Evolutionary conservation across 2,888 invertebrate species (phyloP).

Genomic region (Lagria hirta): DNA sequence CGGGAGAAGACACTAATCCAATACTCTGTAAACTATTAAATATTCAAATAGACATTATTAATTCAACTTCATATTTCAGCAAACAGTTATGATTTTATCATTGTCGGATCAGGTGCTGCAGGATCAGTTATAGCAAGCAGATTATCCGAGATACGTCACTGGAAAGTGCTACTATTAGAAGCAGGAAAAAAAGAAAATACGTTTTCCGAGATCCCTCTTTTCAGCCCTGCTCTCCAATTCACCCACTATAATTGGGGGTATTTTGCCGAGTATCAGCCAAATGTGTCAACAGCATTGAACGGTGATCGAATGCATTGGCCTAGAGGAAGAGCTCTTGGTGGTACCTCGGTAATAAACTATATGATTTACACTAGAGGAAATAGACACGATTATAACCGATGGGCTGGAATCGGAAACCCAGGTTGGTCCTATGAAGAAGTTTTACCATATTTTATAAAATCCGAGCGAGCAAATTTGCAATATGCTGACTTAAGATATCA

Average conservation of each 20-base stretch:
- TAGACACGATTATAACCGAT: slow-evolving; percentile 65
- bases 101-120: slow-evolving; percentile 70
- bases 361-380: slow-evolving; percentile 78
- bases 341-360: slow-evolving; percentile 63
- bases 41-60: too few relatives aligned
- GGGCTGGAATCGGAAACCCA: slow-evolving; percentile 67
- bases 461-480: slow-evolving; percentile 56
- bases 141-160: slow-evolving; percentile 54
- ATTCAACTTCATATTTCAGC: slow-evolving; percentile 5
- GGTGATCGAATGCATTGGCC: slow-evolving; percentile 52
- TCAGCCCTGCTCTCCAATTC: slow-evolving; percentile 45
- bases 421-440: slow-evolving; percentile 65
- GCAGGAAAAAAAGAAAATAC: slow-evolving; percentile 42
- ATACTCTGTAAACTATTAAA: background rate
- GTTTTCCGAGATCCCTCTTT: slow-evolving; percentile 54
- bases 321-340: slow-evolving; percentile 62
- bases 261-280: slow-evolving; percentile 42
- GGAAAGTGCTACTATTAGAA: slow-evolving; percentile 40
- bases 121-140: slow-evolving; percentile 72
- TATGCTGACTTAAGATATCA: slow-evolving; percentile 59
- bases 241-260: slow-evolving; percentile 50
- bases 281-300: slow-evolving; percentile 39
- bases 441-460: slow-evolving; percentile 56
- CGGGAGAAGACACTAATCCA: background rate
- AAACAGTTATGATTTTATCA: slow-evolving; percentile 62